These are phyloP conservation scores for Heliocidaris tuberculata DNA, from an alignment of 35 echinoderm and acorn worm genomes.

Conservation along the genomic window DNA sequence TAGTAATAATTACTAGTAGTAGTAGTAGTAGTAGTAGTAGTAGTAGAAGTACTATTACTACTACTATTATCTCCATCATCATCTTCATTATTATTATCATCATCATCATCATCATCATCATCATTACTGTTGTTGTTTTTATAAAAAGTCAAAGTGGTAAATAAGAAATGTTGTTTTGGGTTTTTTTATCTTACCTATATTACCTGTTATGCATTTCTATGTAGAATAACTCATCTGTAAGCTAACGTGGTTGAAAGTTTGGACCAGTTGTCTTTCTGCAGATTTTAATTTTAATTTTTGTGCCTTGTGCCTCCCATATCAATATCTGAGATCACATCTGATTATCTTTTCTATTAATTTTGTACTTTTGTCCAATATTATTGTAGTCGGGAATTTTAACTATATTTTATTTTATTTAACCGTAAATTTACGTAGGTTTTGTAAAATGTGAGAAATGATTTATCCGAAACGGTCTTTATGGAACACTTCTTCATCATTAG, in stretches of 20 bases:
- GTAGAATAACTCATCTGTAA: neutral
- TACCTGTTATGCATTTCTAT: neutral
- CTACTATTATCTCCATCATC: neutral
- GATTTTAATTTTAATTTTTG: neutral
- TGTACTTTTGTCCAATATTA: too few species aligned
- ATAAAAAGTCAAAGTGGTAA: neutral
- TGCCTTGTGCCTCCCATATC: too few species aligned
- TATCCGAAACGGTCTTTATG: too few species aligned
- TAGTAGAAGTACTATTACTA: neutral
- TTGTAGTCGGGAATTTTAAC: too few species aligned
- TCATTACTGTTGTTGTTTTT: neutral
- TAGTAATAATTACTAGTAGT: neutral
- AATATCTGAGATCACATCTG: too few species aligned
- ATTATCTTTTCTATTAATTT: too few species aligned
- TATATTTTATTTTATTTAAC: too few species aligned
- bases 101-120: slow-evolving; percentile 24
- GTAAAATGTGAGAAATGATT: too few species aligned
- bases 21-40: neutral
- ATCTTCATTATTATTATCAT: slow-evolving; percentile 1
- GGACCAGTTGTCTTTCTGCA: neutral
- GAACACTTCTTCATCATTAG: too few species aligned
- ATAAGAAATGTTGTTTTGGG: neutral
- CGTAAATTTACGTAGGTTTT: too few species aligned
- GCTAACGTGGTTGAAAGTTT: neutral
- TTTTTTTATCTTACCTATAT: neutral